Percentiles rank a stretch among this genome's conserved stretches.
Conservation (phyloP, 2,113 vertebrate species). For the Scortum barcoo region DNA sequence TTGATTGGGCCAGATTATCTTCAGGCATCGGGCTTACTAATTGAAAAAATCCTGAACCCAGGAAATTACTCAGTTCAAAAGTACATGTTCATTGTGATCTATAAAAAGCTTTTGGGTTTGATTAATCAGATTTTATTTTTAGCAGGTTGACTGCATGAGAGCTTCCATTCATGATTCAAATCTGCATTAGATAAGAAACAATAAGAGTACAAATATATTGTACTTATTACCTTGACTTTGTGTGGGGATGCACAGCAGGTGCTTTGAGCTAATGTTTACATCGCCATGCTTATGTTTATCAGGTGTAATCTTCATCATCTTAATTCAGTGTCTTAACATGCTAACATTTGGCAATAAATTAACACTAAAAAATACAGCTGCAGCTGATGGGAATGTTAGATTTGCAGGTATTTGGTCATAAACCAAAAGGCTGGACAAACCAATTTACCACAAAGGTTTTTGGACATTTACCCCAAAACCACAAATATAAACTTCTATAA, state of each 20-base stretch:
- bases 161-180: not conserved
- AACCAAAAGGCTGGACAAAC: not conserved
- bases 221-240: not conserved
- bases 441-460: not conserved
- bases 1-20: slow-evolving; percentile 49
- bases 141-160: not conserved
- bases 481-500: not conserved
- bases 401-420: not conserved
- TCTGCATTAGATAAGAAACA: not conserved
- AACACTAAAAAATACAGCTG: not conserved
- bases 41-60: slow-evolving; percentile 26
- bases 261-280: not conserved
- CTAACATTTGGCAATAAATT: not conserved
- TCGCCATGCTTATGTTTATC: not conserved
- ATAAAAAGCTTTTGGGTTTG: not conserved
- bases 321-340: not conserved
- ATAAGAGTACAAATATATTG: too few relatives aligned
- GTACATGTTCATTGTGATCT: not conserved
- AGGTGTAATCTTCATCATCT: too few relatives aligned
- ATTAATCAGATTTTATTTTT: not conserved
- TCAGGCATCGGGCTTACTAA: slow-evolving; percentile 15
- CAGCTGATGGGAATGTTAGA: too few relatives aligned
- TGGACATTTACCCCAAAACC: not conserved
- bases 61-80: slow-evolving; percentile 31
- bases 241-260: not conserved